Percentiles rank a stretch among this genome's conserved stretches.
Conservation (phyloP, 2,797 vertebrate species). For the Cryptoprocta ferox region DNA sequence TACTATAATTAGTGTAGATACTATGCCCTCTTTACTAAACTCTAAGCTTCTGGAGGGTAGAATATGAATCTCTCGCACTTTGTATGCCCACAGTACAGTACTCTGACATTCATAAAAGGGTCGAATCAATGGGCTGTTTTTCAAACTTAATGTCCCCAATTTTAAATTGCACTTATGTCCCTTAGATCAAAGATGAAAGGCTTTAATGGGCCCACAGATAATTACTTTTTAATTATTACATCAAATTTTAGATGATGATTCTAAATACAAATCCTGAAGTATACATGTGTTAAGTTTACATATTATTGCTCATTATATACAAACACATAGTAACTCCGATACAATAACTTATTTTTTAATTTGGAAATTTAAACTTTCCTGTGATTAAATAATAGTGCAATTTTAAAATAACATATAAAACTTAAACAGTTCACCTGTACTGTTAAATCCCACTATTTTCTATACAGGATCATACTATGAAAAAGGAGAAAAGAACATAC, state of each 20-base stretch:
- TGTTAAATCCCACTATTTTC: neutral
- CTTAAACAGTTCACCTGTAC: neutral
- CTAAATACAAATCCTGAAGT: constrained; percentile 50
- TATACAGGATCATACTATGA: neutral
- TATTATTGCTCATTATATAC: neutral
- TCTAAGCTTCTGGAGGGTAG: neutral
- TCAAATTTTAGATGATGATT: constrained; percentile 29
- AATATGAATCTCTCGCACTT: neutral
- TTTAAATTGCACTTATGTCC: neutral
- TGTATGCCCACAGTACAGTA: neutral
- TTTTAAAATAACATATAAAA: neutral
- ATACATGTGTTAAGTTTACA: neutral
- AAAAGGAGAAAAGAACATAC: neutral
- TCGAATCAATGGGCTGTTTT: neutral
- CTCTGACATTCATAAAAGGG: neutral
- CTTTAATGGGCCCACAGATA: constrained; percentile 5
- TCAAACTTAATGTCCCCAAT: constrained; percentile 16
- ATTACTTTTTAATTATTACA: neutral
- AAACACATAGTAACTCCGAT: neutral
- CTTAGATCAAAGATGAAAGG: neutral
- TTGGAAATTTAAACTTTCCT: constrained; percentile 26
- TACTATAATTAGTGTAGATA: neutral
- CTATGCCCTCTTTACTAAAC: neutral
- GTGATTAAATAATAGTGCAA: constrained; percentile 5
- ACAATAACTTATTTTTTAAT: neutral